Conservation (phyloP, 2,888 invertebrate species). For the Hemicrepidius hirtus region DNA sequence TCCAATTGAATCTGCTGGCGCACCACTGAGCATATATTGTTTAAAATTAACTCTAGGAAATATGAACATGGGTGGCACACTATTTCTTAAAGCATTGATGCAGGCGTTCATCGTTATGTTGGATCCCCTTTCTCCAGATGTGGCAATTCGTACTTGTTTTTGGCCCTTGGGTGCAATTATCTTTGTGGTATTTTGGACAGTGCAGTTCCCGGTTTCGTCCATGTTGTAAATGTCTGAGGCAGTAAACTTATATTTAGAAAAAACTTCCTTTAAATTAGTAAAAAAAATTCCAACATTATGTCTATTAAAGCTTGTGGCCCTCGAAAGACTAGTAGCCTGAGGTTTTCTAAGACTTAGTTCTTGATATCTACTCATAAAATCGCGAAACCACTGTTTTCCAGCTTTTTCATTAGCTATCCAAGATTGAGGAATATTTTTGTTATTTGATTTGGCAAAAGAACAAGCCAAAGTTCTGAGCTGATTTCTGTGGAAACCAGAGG, state of each 20-base stretch:
- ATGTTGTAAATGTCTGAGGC: constrained; percentile 5
- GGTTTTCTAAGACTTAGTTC: too few relatives aligned
- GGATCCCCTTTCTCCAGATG: not conserved
- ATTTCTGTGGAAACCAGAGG: too few relatives aligned
- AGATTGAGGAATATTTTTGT: too few relatives aligned
- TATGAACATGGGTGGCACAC: constrained; percentile 2
- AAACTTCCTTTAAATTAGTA: not conserved
- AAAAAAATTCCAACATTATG: not conserved
- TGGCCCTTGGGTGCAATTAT: not conserved
- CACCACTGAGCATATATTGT: not conserved
- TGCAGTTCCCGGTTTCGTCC: not conserved
- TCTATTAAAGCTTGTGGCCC: too few relatives aligned
- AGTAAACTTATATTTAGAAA: not conserved
- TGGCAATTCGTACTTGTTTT: not conserved
- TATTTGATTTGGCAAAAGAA: too few relatives aligned
- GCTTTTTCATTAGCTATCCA: too few relatives aligned
- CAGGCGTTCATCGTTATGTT: not conserved
- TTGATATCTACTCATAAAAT: too few relatives aligned
- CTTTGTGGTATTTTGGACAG: constrained; percentile 4
- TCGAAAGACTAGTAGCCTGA: too few relatives aligned
- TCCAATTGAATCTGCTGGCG: not conserved
- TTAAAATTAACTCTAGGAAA: constrained; percentile 4
- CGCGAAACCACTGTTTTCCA: too few relatives aligned
- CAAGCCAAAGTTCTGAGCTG: too few relatives aligned
- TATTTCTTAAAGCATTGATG: not conserved